These are phyloP conservation scores for Meteorus cinctellus DNA, from an alignment of 2,888 invertebrate species.

Conservation along the genomic window DNA sequence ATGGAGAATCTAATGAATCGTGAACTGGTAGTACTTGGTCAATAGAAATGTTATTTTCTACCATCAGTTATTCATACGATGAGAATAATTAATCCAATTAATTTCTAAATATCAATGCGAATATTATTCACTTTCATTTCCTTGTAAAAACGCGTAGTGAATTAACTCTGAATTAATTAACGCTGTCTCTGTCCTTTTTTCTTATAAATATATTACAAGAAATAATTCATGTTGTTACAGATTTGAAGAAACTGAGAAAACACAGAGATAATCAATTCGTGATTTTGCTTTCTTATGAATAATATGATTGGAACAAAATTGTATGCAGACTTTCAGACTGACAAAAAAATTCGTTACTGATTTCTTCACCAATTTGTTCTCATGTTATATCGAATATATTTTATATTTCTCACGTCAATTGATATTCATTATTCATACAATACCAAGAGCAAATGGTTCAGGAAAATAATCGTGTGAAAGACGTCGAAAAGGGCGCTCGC, in stretches of 20 bases:
- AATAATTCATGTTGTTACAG: no score
- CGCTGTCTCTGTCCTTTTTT: no score
- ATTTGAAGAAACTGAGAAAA: no score
- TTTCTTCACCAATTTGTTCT: background rate
- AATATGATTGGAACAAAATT: no score
- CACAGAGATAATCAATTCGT: no score
- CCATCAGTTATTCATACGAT: no score
- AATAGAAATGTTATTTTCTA: background rate
- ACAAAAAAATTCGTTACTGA: background rate
- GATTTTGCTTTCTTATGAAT: no score
- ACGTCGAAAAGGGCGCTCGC: constrained; percentile 18
- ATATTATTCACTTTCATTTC: no score
- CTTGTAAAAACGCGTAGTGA: no score
- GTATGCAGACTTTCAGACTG: background rate
- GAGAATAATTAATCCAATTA: background rate
- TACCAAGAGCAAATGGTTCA: constrained; percentile 34
- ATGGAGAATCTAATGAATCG: constrained; percentile 67
- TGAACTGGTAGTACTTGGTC: constrained; percentile 54
- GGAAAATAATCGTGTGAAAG: constrained; percentile 41
- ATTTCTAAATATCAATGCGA: background rate
- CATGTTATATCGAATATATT: background rate
- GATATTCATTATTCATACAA: constrained; percentile 40
- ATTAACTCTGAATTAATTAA: no score
- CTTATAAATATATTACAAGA: no score
- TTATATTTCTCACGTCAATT: constrained; percentile 20